Evolutionary conservation across 2,797 vertebrate genomes (phyloP), one percentile per base, ranked within the genome.

Genomic region (Acanthis flammea): DNA sequence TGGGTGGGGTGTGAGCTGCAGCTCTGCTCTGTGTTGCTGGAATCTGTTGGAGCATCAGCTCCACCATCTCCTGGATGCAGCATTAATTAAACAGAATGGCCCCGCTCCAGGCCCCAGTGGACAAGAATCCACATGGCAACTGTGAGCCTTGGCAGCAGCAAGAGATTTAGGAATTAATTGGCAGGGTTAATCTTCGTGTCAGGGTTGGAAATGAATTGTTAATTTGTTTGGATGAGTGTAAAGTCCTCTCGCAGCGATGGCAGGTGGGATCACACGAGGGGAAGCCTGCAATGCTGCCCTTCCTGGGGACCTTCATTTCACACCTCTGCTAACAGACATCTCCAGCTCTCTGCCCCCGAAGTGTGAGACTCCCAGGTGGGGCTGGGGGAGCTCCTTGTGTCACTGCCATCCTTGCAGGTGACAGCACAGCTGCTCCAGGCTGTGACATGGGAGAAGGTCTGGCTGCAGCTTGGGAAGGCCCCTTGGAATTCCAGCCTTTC

Each of bases 121-220:
- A 90, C 86, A 19, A 17, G 80, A 74, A 63, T 93, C 93, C 93
- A 73, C 94, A 94, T 73, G 93, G 94, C 95, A 97, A 92, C 92
- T 63, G 94, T 21, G 74, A 95, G 80, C 80, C 92, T 81, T 76
- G 90, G 82, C n/a, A 19, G 92, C 92, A 92, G 94, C 92, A 25
- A 94, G 94, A 94, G 95, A 96, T 95, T 92, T 95, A 86, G 74
- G 92, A 94, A 95, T 93, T 95, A 96, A 96, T 96, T 95, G 95
- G 93, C 93, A 94, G 94, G 96, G 95, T 96, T 96, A 96, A 96
- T 96, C 86, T 95, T 81, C n/a, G 1, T 92, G 92, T 85, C 94
- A 92, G 86, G 83, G 79, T 37, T 94, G 77, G 90, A 75, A 94
- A 88, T 62, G 93, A 96, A 95, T 95, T 84, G 88, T 95, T 94